Evolutionary conservation across 2,888 invertebrate species (phyloP).

Genomic region (Heliconius charithonia): DNA sequence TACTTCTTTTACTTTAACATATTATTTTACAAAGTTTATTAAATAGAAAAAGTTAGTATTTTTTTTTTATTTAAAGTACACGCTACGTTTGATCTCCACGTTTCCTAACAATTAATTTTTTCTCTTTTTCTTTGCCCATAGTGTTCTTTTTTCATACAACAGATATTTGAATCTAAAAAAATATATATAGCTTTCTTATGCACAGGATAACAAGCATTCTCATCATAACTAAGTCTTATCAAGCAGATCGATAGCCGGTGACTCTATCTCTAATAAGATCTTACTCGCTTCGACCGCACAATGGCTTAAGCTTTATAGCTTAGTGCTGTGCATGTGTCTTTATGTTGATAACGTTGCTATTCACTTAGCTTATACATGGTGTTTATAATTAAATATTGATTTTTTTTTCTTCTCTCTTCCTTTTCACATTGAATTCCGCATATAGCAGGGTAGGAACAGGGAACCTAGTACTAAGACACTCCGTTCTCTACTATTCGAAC

Average conservation of each 20-base stretch:
- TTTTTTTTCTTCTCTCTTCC: neutral
- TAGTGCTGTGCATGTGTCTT: constrained; percentile 32
- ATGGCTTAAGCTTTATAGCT: constrained; percentile 43
- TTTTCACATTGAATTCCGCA: neutral
- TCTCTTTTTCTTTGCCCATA: no score
- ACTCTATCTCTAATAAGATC: constrained; percentile 49
- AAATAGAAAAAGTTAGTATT: no score
- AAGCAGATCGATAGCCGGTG: constrained; percentile 41
- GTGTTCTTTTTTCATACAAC: no score
- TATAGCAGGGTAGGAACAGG: neutral
- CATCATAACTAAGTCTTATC: constrained; percentile 41
- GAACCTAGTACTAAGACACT: neutral
- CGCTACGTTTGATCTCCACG: no score
- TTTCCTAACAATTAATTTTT: no score
- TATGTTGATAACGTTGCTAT: neutral
- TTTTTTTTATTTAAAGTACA: no score
- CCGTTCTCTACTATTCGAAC: neutral
- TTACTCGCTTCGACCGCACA: constrained; percentile 41
- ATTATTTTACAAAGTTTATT: no score
- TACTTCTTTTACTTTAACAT: no score
- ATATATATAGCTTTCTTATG: neutral
- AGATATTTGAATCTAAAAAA: neutral
- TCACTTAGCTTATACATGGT: constrained; percentile 2
- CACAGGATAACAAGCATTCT: neutral
- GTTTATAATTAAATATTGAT: constrained; percentile 28